These are phyloP conservation scores for Nephila pilipes DNA, from an alignment of 1,140 invertebrate genomes.

Conservation along the genomic window DNA sequence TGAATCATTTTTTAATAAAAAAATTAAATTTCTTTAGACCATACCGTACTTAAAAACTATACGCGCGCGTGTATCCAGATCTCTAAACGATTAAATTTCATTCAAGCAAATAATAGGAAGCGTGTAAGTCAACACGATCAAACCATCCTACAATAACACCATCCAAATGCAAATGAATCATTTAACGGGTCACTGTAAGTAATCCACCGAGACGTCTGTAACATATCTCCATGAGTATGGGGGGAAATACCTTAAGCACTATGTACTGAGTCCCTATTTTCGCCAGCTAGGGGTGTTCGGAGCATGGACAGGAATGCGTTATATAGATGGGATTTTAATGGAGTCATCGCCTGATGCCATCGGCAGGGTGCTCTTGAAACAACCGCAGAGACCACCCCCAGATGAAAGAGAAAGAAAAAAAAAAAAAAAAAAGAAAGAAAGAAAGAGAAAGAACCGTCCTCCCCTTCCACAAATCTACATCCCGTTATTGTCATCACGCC, in stretches of 20 bases:
- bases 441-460: background rate
- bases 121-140: too few relatives aligned
- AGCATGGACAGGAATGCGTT: conserved; percentile 44
- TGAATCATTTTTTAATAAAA: too few relatives aligned
- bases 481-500: conserved; percentile 76
- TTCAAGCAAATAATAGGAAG: too few relatives aligned
- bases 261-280: background rate
- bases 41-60: too few relatives aligned
- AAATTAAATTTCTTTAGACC: too few relatives aligned
- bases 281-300: background rate
- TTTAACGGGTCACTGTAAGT: background rate
- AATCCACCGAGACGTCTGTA: background rate
- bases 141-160: too few relatives aligned
- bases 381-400: conserved; percentile 66
- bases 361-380: conserved; percentile 68
- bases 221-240: background rate
- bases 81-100: too few relatives aligned
- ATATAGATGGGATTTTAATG: conserved; percentile 67
- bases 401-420: conserved; percentile 16
- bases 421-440: background rate
- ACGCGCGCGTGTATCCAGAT: too few relatives aligned
- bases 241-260: background rate
- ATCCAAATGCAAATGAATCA: background rate
- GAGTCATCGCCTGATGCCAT: conserved; percentile 71
- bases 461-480: conserved; percentile 65